These are phyloP conservation scores for Fragum fragum DNA, from an alignment of 2,888 invertebrate genomes.

Conservation along the genomic window DNA sequence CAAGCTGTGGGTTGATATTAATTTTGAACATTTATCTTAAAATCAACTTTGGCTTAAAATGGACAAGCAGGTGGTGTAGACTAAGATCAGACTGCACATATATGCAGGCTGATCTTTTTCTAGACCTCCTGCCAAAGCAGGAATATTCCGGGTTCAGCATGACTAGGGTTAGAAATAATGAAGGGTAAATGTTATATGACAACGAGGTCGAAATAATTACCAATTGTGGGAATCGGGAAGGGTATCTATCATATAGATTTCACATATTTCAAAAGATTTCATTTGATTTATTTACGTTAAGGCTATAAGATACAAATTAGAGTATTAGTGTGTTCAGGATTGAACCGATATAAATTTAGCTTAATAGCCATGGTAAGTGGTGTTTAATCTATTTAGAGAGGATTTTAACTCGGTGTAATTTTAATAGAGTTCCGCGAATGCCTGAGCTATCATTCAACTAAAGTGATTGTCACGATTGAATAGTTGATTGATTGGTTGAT, in stretches of 20 bases:
- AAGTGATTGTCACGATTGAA: no score
- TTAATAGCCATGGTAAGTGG: conserved; percentile 7
- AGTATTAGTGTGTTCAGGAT: background rate
- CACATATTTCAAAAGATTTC: conserved; percentile 13
- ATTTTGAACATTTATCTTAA: no score
- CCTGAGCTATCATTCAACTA: no score
- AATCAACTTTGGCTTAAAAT: no score
- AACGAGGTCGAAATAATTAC: conserved; percentile 1
- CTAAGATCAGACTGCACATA: no score
- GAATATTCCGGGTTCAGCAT: no score
- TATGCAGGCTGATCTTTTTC: no score
- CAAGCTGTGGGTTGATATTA: no score
- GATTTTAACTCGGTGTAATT: background rate
- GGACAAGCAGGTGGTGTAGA: no score
- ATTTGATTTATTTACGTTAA: conserved; percentile 16
- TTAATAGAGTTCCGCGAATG: no score
- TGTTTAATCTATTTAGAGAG: background rate
- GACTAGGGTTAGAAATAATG: background rate
- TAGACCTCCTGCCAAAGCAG: no score
- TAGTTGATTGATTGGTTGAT: no score
- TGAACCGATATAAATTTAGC: background rate
- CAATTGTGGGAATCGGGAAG: background rate
- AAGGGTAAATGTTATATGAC: background rate
- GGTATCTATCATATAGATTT: conserved; percentile 5
- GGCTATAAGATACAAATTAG: conserved; percentile 16